Evolutionary conservation across 2,888 invertebrate species (phyloP), one percentile per base, ranked within the genome.

Genomic region (Lithophane leautieri): DNA sequence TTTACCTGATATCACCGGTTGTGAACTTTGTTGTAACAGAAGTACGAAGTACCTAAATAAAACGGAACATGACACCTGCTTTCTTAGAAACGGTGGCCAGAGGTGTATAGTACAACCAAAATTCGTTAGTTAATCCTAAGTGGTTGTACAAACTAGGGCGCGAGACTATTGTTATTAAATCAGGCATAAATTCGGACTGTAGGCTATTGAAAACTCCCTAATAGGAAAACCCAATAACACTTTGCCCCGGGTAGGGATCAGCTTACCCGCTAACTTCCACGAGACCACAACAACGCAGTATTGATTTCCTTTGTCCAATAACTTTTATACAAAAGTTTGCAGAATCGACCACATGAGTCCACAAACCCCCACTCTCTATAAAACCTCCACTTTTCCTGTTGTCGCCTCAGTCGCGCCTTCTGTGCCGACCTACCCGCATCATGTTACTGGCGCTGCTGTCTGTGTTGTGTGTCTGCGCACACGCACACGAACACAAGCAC

Each of bases 401-500:
- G 7, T 6, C 19, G 1, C 4, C 12, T 58, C 73, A 82, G 85
- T 82, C 28, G 28, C 40, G 52, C 44, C 54, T 25, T 60, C 71
- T 60, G 60, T 67, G 63, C 47, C 25, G 3, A 0, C 12, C 56
- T 12, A 25, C 16, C 14, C 56, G 2, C 63, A 62, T n/a, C 63
- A 83, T 83, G 83, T 66, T 62, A 9, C 54, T 70, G 25, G 28
- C 68, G 58, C 50, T 82, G 0, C 65, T 85, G 28, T 74, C 66
- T 69, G 78, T 50, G 60, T 28, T 56, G 66, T 61, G 72, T 67
- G 77, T 28, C 11, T 84, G 74, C 70, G 78, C 63, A 12, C 16
- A 50, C 72, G 72, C 74, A 62, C 67, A 85, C 72, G 58, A 56
- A n/a, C 78, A 73, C 7, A 54, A 50, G 0, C 22, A 63, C 34